Evolutionary conservation across 2,797 vertebrate genomes (phyloP).

Genomic region (Scleropages formosus): DNA sequence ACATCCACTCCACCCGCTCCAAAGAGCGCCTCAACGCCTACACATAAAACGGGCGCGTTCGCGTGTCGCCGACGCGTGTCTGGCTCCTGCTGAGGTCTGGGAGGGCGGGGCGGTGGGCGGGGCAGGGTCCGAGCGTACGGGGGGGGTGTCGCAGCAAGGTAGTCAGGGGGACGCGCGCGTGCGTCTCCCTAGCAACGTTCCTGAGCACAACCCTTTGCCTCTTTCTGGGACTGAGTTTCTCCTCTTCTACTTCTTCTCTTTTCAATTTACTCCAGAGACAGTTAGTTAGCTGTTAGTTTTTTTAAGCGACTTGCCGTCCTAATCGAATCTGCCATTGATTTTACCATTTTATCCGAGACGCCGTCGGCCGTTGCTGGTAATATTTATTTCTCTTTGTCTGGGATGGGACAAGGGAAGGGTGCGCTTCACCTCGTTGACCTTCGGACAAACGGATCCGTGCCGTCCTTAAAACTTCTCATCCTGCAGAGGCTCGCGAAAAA

Average conservation of each 20-base stretch:
- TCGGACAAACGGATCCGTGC: conserved; percentile 32
- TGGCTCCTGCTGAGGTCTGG: conserved; percentile 34
- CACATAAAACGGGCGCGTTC: conserved; percentile 71
- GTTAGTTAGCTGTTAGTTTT: not conserved
- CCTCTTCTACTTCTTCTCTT: conserved; percentile 10
- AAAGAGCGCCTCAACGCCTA: conserved; percentile 88
- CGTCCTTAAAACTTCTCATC: conserved; percentile 29
- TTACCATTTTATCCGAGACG: conserved; percentile 27
- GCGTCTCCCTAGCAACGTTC: conserved; percentile 41
- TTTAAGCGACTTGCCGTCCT: conserved; percentile 42
- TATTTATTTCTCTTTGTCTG: conserved; percentile 32
- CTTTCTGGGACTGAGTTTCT: conserved; percentile 16
- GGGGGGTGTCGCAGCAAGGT: conserved; percentile 56
- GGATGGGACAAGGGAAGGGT: conserved; percentile 22
- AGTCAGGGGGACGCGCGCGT: conserved; percentile 42
- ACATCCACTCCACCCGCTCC: conserved; percentile 87
- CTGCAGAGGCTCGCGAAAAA: conserved; percentile 33
- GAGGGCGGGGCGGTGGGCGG: conserved; percentile 24
- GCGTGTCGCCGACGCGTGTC: conserved; percentile 48
- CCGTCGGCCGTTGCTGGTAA: conserved; percentile 12
- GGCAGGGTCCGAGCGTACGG: conserved; percentile 46
- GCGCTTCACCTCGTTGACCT: conserved; percentile 36
- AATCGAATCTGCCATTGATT: conserved; percentile 26
- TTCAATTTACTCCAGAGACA: conserved; percentile 30
- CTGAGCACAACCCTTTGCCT: conserved; percentile 37